Percentiles rank a stretch among this genome's conserved stretches.
phyloP scores from a whole-genome alignment of 2,888 invertebrate genomes.

The Caenorhabditis becei region DNA sequence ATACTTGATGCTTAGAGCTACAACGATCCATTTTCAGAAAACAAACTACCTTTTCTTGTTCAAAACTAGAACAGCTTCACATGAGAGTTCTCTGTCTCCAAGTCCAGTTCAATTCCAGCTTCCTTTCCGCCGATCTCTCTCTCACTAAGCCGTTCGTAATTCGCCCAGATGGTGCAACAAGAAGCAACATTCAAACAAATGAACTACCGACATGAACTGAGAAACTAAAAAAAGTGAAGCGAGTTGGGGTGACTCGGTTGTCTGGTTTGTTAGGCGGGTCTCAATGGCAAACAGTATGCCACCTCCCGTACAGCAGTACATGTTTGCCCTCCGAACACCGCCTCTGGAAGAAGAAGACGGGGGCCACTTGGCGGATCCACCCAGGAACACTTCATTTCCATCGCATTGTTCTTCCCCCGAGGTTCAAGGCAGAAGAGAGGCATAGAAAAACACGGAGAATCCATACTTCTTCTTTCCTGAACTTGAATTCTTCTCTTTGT shows the following conservation, averaged over 20 bases:
- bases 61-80: too few species aligned
- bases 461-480: constrained; percentile 3
- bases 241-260: constrained; percentile 36
- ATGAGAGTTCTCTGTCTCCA: too few species aligned
- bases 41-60: too few species aligned
- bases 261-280: constrained; percentile 43
- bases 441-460: not conserved
- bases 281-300: constrained; percentile 50
- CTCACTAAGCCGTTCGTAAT: constrained; percentile 46
- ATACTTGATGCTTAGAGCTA: too few species aligned
- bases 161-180: constrained; percentile 36
- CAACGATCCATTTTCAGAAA: too few species aligned
- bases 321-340: constrained; percentile 47
- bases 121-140: not conserved
- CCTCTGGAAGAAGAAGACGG: constrained; percentile 32
- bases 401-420: constrained; percentile 18
- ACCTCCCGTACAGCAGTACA: constrained; percentile 49
- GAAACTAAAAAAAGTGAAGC: constrained; percentile 35
- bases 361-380: constrained; percentile 41
- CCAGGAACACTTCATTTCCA: constrained; percentile 37
- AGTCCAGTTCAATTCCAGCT: not conserved
- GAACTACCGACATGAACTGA: constrained; percentile 25
- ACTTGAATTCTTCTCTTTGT: not conserved
- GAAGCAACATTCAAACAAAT: constrained; percentile 44
- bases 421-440: constrained; percentile 3